Evolutionary conservation across 2,797 vertebrate species (phyloP), one percentile per base, ranked within the genome.

Genomic region (Chiropotes sagulatus): DNA sequence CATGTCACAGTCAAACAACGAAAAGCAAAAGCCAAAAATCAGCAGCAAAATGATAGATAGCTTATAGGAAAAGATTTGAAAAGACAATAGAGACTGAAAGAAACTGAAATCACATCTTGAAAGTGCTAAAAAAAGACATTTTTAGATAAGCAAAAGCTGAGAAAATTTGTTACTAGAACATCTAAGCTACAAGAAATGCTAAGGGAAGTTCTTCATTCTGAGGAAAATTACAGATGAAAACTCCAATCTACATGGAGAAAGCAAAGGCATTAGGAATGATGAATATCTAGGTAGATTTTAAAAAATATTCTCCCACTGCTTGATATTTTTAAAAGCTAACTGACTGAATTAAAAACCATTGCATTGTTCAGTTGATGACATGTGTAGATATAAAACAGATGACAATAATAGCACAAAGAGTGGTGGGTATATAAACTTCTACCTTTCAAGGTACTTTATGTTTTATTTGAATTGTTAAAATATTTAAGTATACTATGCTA

Each of bases 181-280:
- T 41, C n/a, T 86, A 70, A 80, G 9, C 73, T 85, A 78, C 9
- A 88, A 89, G 22, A 72, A 94, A 82, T 48, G 82, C 14, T 89
- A 86, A 94, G 70, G 48, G 52, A 84, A 67, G 13, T 41, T 90
- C 26, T 75, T 61, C 46, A 93, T n/a, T 79, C 19, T 78, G 50
- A 94, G 1, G n/a, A 90, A 88, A 96, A 94, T 67, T 85, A 88
- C 57, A 93, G 11, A 50, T 73, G 33, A 4, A 61, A 96, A 83
- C 17, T 73, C 54, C 85, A 52, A 57, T 73, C 6, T 82, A 88
- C 8, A 79, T 44, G 39, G 7, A 89, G 73, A 92, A 64, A 48
- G 39, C 7, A 80, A 94, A 87, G 75, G 8, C 78, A 88, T 79
- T 13, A 76, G 14, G 24, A 87, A 73, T 30, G 15, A 50, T 54